These are phyloP conservation scores for Heliconius cydno DNA, from an alignment of 2,888 invertebrate species.

Conservation along the genomic window DNA sequence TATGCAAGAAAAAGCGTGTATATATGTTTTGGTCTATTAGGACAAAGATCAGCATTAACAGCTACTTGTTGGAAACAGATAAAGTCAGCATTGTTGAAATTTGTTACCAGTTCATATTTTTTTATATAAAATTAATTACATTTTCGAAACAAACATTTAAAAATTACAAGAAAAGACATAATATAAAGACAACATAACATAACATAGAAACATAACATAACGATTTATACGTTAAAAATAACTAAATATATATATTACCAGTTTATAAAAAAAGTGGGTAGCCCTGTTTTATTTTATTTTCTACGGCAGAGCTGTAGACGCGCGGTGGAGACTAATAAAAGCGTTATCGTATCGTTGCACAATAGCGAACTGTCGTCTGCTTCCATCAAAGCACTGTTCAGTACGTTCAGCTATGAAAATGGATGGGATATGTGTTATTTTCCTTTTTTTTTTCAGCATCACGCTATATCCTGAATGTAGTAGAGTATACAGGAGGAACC, in stretches of 20 bases:
- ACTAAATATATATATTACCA: not conserved
- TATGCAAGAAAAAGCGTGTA: not conserved
- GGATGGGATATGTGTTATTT: not conserved
- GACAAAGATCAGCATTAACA: no score
- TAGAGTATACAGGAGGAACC: no score
- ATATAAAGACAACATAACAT: no score
- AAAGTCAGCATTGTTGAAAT: not conserved
- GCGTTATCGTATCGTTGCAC: slow-evolving; percentile 76
- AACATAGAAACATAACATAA: no score
- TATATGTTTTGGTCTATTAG: not conserved
- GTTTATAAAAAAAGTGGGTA: slow-evolving; percentile 32
- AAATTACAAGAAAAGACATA: not conserved
- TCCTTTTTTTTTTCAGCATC: not conserved
- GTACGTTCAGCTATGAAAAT: slow-evolving; percentile 53
- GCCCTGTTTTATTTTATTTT: slow-evolving; percentile 54
- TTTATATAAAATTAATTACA: not conserved
- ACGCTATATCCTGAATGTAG: no score
- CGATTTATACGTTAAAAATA: not conserved
- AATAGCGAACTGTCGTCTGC: slow-evolving; percentile 74
- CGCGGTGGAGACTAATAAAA: slow-evolving; percentile 69
- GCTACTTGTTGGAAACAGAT: not conserved
- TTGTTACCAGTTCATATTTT: not conserved
- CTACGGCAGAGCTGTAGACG: slow-evolving; percentile 46
- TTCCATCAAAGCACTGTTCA: slow-evolving; percentile 66
- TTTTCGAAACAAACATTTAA: not conserved